Evolutionary conservation across 2,113 vertebrate genomes (phyloP), one percentile per base, ranked within the genome.

Genomic region (Platysternon megacephalum): DNA sequence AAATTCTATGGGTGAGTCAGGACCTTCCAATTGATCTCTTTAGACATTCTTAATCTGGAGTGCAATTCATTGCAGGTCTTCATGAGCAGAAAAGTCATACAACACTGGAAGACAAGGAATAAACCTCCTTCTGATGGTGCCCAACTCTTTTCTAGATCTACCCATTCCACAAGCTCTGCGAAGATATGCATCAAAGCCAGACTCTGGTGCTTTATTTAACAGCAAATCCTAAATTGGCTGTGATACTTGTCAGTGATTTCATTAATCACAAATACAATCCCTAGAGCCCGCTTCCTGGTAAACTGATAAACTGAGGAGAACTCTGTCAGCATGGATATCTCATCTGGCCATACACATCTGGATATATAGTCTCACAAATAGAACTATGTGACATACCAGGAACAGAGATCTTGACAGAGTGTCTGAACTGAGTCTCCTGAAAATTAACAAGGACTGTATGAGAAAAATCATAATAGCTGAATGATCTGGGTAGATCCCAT

Each of bases 401-500:
- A 78, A 29, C 13, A 22, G n/a, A 39, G n/a, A 5, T 72, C 19
- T 22, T 21, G n/a, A 19, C 42, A 78, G 11, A 46, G 26, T 26
- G 42, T 46, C 6, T 78, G 11, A 46, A 46, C 12, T 78, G 39
- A 42, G 4, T 78, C 17, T 72, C 19, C 65, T 22, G 17, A 72
- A 72, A 72, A 39, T 14, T 39, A 72, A 39, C 16, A 22, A 72
- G 65, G 19, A 21, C 65, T 72, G 16, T n/a, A 8, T 76, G 3
- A 44, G 74, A 78, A 78, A 46, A 46, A 46, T 28, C 65, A 7
- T 26, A 46, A 8, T 42, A 44, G 42, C 7, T 72, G 89, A 85
- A 2, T 16, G 6, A 81, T 22, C 5, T 1, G 10, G 0, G 32
- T 4, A 51, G 5, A 1, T 79, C 21, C 17, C 5, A 29, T 65